Base-by-base conservation (phyloP, 2,797 vertebrate genomes). In the Centropyge bicolor region DNA sequence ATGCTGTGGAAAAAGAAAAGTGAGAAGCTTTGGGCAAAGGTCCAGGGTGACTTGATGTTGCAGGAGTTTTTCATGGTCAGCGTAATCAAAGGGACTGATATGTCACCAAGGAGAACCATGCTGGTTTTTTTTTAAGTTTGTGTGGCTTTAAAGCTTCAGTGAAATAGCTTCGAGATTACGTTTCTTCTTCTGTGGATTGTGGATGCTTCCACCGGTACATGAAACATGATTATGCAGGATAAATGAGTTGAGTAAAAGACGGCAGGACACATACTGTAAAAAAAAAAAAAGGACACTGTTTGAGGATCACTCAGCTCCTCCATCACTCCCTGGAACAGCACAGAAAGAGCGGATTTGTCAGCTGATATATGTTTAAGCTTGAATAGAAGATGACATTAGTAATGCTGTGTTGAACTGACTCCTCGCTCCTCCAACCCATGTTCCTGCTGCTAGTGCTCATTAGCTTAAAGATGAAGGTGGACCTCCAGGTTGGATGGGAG, bases 371-470 rank as follows among this genome's bases (percentile, higher is more conserved):
- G 62, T 55, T 67, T 46, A 64, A 71, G 27, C 62, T 55, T n/a
- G 3, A 27, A 70, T 24, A 24, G 41, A 51, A 66, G 27, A 46
- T 81, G 46, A 78, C 59, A 79, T 57, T 45, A 6, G n/a, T n/a
- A 36, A 38, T 56, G 61, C 46, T 71, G 59, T 51, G 63, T 61
- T 27, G 20, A 76, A 78, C 27, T 60, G 45, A 80, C 78, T 27
- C 35, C 22, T 71, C 41, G 19, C 36, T 27, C 48, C 46, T 73
- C 27, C 40, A 57, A 38, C 35, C 6, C 45, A 60, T 0, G 27
- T 46, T 70, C 3, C 62, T 60, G 46, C 64, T 59, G 69, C 60
- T 70, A 8, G 63, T 16, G 27, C 70, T 86, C 70, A 81, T 80
- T 77, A 80, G 51, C 27, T 55, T 45, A 35, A 69, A 57, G 43